phyloP scores from a whole-genome alignment of 2,113 vertebrate genomes.

The Callaeas wilsoni region DNA sequence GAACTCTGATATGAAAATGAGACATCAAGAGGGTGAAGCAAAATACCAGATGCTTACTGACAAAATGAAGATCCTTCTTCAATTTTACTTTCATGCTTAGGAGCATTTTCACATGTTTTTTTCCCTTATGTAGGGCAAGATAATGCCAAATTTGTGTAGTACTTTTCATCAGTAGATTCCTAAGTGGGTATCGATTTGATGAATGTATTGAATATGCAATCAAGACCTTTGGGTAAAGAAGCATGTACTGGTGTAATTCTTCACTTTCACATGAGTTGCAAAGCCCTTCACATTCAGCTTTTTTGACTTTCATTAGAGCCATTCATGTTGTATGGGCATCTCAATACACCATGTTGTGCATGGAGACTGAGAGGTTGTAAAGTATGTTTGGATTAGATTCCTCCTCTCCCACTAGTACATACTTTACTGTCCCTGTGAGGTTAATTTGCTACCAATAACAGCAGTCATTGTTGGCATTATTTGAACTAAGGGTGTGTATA shows the following conservation, averaged over 20 bases:
- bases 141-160: background rate
- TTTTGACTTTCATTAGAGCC: background rate
- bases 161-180: background rate
- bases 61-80: background rate
- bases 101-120: background rate
- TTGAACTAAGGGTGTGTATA: background rate
- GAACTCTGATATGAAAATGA: conserved; percentile 9
- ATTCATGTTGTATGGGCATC: background rate
- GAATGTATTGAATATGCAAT: background rate
- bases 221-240: background rate
- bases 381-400: background rate
- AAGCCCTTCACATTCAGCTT: background rate
- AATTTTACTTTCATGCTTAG: background rate
- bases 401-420: background rate
- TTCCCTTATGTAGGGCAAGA: background rate
- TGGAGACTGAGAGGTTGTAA: background rate
- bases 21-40: background rate
- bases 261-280: background rate
- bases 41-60: background rate
- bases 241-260: background rate
- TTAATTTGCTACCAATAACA: background rate
- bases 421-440: background rate
- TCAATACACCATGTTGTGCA: background rate
- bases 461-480: background rate
- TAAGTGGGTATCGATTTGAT: background rate